Base-by-base conservation (phyloP, 2,113 vertebrate genomes). In the Corythornis vintsioides region DNA sequence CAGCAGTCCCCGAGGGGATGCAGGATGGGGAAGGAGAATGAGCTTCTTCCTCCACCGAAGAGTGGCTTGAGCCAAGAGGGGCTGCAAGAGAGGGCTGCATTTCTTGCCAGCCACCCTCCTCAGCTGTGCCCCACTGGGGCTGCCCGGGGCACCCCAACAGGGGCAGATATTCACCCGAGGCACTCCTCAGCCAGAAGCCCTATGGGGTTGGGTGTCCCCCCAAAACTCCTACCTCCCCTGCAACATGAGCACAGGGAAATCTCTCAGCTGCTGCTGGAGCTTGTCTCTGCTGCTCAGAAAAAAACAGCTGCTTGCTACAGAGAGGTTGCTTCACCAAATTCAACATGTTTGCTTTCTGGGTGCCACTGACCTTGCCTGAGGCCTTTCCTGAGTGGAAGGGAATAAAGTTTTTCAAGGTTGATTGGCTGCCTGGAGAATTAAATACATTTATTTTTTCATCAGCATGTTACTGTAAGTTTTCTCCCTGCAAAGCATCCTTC, bases 121-220 rank as follows among this genome's bases (percentile, higher is more conserved):
- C 21, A 45, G 35, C 26, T 0, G 0, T n/a, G 26, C 6, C 6
- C 6, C 5, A 0, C 48, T 26, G 40, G 57, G 64, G 33, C 7
- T 4, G 22, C n/a, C 65, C 0, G 1, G 13, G 42, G n/a, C 57
- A 15, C 13, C 14, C 1, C 1, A 43, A 6, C 0, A 0, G 11
- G 43, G 15, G 38, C 47, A 47, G 72, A 8, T 4, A 9, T 7
- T 3, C 8, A 3, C 31, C 31, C 1, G 0, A 45, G 42, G 38
- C 21, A 17, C 48, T 10, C 26, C 63, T n/a, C 29, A 26, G 38
- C 38, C 86, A 59, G 38, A 24, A 47, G 33, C 38, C 10, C 31
- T 29, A 1, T 3, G 6, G 40, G 21, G 33, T 47, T 57, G 35
- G 0, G 1, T 3, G 1, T 10, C 4, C 13, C 11, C 12, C 11